Evolutionary conservation across 2,888 invertebrate species (phyloP).

Genomic region (Malthinus flaveolus): DNA sequence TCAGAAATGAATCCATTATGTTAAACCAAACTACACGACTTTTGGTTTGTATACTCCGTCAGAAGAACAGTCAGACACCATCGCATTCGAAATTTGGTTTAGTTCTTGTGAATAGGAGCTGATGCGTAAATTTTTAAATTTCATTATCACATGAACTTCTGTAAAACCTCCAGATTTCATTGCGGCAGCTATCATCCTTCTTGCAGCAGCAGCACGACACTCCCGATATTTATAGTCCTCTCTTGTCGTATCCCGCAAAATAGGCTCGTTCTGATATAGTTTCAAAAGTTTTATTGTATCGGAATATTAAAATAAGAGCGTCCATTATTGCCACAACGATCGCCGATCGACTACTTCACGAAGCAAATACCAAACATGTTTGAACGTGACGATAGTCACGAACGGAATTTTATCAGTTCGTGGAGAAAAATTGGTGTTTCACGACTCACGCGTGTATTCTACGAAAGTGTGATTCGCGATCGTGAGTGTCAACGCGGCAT

Average conservation of each 20-base stretch:
- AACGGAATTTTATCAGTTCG: no score
- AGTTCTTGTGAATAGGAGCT: constrained; percentile 25
- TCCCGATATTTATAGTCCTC: constrained; percentile 43
- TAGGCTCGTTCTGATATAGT: constrained; percentile 44
- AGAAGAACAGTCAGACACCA: constrained; percentile 6
- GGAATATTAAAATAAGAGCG: no score
- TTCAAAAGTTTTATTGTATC: constrained; percentile 42
- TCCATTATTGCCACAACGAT: constrained; percentile 22
- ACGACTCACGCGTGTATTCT: no score
- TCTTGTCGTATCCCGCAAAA: constrained; percentile 46
- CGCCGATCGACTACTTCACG: no score
- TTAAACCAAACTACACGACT: constrained; percentile 18
- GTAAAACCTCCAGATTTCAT: constrained; percentile 17
- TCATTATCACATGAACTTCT: constrained; percentile 12
- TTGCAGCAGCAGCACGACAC: constrained; percentile 13
- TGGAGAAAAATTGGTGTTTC: no score
- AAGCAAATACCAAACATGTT: no score
- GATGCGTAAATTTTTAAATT: constrained; percentile 27
- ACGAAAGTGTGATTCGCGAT: no score
- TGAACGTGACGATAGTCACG: no score
- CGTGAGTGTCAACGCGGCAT: no score
- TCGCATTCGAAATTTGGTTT: constrained; percentile 16
- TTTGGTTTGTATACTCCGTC: no score
- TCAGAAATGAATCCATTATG: constrained; percentile 24
- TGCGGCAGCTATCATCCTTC: constrained; percentile 9